Evolutionary conservation across 2,888 invertebrate genomes (phyloP).

Genomic region (Morinoia aosen): DNA sequence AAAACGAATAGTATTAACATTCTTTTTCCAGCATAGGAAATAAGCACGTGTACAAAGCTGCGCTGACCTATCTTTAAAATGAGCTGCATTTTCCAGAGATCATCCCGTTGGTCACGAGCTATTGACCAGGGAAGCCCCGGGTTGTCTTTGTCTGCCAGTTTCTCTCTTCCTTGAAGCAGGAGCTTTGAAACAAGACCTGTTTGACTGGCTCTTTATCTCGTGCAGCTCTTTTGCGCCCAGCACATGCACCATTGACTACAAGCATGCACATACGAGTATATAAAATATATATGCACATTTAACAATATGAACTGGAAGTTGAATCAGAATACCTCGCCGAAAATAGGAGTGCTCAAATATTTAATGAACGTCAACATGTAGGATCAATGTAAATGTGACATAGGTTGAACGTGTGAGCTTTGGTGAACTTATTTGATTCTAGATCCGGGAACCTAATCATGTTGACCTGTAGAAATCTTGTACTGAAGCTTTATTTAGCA

Average conservation of each 20-base stretch:
- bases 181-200: neutral
- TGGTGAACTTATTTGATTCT: neutral
- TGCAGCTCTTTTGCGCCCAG: neutral
- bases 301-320: neutral
- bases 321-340: neutral
- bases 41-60: neutral
- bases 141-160: neutral
- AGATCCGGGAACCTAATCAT: neutral
- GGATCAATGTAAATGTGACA: neutral
- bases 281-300: neutral
- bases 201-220: neutral
- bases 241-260: neutral
- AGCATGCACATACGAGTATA: neutral
- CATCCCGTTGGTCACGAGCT: neutral
- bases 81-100: neutral
- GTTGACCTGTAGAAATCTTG: neutral
- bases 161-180: neutral
- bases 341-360: neutral
- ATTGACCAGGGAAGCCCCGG: constrained; percentile 2
- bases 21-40: neutral
- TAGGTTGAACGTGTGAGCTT: neutral
- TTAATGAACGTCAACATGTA: neutral
- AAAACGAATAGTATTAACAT: neutral
- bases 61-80: neutral
- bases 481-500: neutral